These are phyloP conservation scores for Drosophila athabasca DNA, from an alignment of 1,140 invertebrate genomes.

Conservation along the genomic window DNA sequence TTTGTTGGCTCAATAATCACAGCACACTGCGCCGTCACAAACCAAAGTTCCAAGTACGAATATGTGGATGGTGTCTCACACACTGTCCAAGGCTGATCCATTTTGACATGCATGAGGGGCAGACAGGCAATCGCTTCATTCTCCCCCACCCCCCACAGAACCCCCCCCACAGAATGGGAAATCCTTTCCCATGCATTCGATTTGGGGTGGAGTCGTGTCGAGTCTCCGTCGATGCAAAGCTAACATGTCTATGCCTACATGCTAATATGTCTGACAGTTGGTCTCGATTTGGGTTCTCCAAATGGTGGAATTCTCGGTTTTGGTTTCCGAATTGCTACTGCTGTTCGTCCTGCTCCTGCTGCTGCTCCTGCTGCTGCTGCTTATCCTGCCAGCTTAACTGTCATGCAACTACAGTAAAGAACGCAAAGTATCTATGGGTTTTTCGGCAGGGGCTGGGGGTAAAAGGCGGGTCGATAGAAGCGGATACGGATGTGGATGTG, in stretches of 20 bases:
- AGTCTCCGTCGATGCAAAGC: conserved; percentile 37
- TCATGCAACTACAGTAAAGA: conserved; percentile 71
- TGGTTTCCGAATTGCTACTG: not conserved
- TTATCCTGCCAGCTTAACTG: conserved; percentile 77
- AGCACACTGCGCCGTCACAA: no score
- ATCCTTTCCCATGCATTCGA: conserved; percentile 14
- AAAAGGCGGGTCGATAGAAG: conserved; percentile 37
- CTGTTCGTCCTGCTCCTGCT: not conserved
- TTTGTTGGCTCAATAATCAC: not conserved
- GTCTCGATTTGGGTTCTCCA: conserved; percentile 57
- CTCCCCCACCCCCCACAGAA: not conserved
- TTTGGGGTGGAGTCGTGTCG: conserved; percentile 6
- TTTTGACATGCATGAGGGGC: conserved; percentile 21
- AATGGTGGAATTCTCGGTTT: no score
- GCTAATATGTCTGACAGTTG: conserved; percentile 80
- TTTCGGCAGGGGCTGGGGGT: conserved; percentile 18
- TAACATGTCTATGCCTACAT: conserved; percentile 71
- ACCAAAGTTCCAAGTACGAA: not conserved
- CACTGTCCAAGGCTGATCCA: conserved; percentile 29
- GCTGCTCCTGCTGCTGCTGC: conserved; percentile 34
- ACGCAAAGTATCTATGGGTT: conserved; percentile 69
- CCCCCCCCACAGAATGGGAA: conserved; percentile 13
- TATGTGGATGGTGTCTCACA: conserved; percentile 10
- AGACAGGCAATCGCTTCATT: conserved; percentile 48
- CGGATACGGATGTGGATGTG: conserved; percentile 57